phyloP scores from a whole-genome alignment of 2,797 vertebrate genomes.

The Huso huso region DNA sequence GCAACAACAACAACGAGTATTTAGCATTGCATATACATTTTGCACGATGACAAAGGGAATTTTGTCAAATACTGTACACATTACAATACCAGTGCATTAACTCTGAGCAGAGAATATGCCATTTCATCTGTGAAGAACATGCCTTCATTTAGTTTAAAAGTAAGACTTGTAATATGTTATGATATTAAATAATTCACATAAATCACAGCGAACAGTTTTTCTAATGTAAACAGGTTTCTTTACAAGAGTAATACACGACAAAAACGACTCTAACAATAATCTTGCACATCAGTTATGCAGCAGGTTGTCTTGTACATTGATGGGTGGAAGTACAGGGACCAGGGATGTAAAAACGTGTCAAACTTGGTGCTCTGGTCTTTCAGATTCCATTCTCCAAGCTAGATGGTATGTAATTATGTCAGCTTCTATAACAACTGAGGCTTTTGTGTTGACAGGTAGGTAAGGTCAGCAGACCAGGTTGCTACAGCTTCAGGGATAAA shows the following conservation, averaged over 20 bases:
- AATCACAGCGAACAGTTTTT: constrained; percentile 61
- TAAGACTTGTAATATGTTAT: constrained; percentile 72
- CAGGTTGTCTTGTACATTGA: no score
- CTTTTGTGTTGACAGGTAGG: no score
- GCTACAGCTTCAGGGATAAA: no score
- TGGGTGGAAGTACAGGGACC: no score
- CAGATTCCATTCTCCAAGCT: no score
- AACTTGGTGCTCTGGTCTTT: no score
- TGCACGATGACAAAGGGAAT: constrained; percentile 75
- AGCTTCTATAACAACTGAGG: no score
- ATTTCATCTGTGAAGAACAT: constrained; percentile 56
- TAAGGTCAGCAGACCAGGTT: no score
- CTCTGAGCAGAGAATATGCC: constrained; percentile 62
- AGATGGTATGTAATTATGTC: no score
- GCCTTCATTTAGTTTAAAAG: constrained; percentile 82
- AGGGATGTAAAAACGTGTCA: no score
- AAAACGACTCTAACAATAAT: no score
- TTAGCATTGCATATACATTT: constrained; percentile 67
- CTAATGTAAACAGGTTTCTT: constrained; percentile 81
- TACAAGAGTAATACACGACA: constrained; percentile 24
- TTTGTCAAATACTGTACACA: constrained; percentile 92
- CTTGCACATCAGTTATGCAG: no score
- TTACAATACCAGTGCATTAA: constrained; percentile 83
- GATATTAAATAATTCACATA: constrained; percentile 76
- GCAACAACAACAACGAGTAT: constrained; percentile 51